phyloP scores from a whole-genome alignment of 2,888 invertebrate species.

The Troilus luridus region DNA sequence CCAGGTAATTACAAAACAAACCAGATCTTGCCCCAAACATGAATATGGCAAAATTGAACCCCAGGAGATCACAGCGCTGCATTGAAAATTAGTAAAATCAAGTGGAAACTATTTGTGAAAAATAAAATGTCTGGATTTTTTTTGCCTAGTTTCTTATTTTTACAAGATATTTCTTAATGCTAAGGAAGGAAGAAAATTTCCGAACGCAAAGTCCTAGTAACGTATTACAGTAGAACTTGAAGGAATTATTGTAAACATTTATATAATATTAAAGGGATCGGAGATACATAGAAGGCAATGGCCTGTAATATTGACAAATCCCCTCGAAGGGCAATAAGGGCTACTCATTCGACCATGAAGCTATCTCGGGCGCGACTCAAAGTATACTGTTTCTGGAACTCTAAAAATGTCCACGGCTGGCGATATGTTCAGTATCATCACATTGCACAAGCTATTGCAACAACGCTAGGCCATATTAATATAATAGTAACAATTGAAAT shows the following conservation, averaged over 20 bases:
- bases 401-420: not conserved
- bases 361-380: not conserved
- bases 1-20: too few relatives aligned
- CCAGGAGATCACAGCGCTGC: too few relatives aligned
- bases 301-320: conserved; percentile 9
- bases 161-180: too few relatives aligned
- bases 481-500: too few relatives aligned
- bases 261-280: not conserved
- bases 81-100: too few relatives aligned
- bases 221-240: not conserved
- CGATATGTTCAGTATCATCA: not conserved
- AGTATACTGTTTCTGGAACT: not conserved
- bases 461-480: too few relatives aligned
- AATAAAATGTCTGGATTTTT: too few relatives aligned
- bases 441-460: not conserved
- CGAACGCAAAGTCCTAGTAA: not conserved
- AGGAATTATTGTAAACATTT: not conserved
- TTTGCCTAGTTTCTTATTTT: too few relatives aligned
- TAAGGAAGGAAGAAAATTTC: too few relatives aligned
- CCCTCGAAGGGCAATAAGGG: not conserved
- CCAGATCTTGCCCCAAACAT: too few relatives aligned
- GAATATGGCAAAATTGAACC: too few relatives aligned
- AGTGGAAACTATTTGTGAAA: too few relatives aligned
- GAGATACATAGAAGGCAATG: not conserved
- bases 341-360: not conserved